Evolutionary conservation across 2,888 invertebrate species (phyloP).

Genomic region (Gymnoscelis rufifasciata): DNA sequence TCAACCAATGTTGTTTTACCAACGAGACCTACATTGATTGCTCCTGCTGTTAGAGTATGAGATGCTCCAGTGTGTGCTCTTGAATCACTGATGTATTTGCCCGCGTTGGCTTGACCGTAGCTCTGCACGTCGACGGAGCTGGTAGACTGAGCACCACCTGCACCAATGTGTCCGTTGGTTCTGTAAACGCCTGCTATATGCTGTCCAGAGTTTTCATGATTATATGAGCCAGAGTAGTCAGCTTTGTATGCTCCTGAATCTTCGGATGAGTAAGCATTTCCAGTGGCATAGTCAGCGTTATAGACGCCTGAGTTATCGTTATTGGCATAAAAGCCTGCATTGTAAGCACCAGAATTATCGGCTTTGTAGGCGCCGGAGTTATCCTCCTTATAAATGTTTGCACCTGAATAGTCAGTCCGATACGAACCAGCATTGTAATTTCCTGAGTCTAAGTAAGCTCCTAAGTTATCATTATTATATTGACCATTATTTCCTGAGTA

Average conservation of each 20-base stretch:
- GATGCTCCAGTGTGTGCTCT: slow-evolving; percentile 58
- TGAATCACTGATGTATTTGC: slow-evolving; percentile 52
- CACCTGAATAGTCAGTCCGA: slow-evolving; percentile 24
- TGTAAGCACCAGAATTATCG: slow-evolving; percentile 14
- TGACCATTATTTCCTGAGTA: slow-evolving; percentile 38
- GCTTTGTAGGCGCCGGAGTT: slow-evolving; percentile 6
- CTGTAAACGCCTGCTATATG: slow-evolving; percentile 43
- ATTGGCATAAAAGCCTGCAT: slow-evolving; percentile 9
- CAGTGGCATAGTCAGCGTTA: slow-evolving; percentile 1
- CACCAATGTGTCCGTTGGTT: slow-evolving; percentile 50
- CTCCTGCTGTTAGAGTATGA: slow-evolving; percentile 67
- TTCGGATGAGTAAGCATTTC: slow-evolving; percentile 4
- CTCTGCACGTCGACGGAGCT: slow-evolving; percentile 25
- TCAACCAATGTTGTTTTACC: slow-evolving; percentile 71
- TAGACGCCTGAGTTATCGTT: slow-evolving; percentile 25
- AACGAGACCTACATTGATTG: slow-evolving; percentile 69
- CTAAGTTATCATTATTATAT: slow-evolving; percentile 50
- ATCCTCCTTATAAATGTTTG: slow-evolving; percentile 16
- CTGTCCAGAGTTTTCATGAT: slow-evolving; percentile 23
- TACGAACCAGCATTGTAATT: slow-evolving; percentile 32
- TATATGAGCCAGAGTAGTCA: slow-evolving; percentile 19
- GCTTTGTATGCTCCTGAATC: slow-evolving; percentile 5
- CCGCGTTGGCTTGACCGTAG: slow-evolving; percentile 52
- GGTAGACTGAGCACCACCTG: slow-evolving; percentile 26
- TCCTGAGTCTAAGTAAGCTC: slow-evolving; percentile 38